Conservation (phyloP, 2,888 invertebrate genomes). For the Tiphia femorata region DNA sequence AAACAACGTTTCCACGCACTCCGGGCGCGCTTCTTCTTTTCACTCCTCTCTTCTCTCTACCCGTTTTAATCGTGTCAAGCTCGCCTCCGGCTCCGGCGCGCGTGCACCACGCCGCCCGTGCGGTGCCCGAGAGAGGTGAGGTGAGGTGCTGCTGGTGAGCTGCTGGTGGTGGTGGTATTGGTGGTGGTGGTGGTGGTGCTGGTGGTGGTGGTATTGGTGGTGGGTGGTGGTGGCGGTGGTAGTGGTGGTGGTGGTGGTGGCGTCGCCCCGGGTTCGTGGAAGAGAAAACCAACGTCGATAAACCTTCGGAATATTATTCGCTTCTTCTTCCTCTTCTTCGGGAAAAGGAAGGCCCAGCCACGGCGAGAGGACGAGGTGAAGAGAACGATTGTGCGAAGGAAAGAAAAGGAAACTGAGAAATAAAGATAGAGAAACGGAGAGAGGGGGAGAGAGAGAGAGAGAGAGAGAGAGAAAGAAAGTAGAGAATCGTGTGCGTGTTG, state of each 20-base stretch:
- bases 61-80: background rate
- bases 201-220: background rate
- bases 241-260: too few relatives aligned
- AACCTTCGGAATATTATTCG: too few relatives aligned
- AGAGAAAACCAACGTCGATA: too few relatives aligned
- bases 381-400: too few relatives aligned
- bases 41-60: slow-evolving; percentile 29
- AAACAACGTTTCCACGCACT: too few relatives aligned
- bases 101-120: too few relatives aligned
- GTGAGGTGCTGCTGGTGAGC: background rate
- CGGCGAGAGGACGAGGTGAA: too few relatives aligned
- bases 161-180: background rate
- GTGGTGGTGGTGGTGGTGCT: background rate
- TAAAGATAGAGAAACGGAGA: slow-evolving; percentile 6
- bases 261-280: too few relatives aligned
- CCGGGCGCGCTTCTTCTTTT: slow-evolving; percentile 14
- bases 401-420: slow-evolving; percentile 8
- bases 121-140: background rate
- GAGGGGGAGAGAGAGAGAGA: slow-evolving; percentile 8
- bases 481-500: slow-evolving; percentile 16
- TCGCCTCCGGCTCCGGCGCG: background rate
- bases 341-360: background rate
- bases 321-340: background rate
- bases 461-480: slow-evolving; percentile 11
- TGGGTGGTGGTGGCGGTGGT: too few relatives aligned